Evolutionary conservation across 2,797 vertebrate genomes (phyloP), one percentile per base, ranked within the genome.

Genomic region (Manis pentadactyla): DNA sequence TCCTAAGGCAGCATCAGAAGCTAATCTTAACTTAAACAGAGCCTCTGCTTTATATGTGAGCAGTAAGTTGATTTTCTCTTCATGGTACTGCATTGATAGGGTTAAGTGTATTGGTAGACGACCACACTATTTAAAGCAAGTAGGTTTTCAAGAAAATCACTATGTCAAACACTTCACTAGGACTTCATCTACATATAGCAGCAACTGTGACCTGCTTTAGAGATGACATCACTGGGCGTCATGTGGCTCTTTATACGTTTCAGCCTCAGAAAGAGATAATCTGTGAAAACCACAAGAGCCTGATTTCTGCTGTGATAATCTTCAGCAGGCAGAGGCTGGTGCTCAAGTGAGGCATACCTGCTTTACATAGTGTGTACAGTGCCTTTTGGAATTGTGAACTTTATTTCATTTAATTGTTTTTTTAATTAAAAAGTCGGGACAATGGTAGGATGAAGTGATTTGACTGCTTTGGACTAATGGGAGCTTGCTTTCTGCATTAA

Each of bases 161-260:
- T 49, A 13, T 95, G 64, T 73, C 85, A 93, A 64, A 46, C 79
- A 87, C 82, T 89, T 96, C 75, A 73, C 75, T 90, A 74, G 93
- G 53, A 81, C 75, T 96, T 61, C 69, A 42, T 91, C 93, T 97
- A 34, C 68, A 74, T 73, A 90, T 23, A 69, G 87, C 74, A 96
- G 93, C 73, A n/a, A 83, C 95, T 95, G 93, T 97, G 95, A 97
- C 96, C 97, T 95, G 77, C 96, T 97, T 98, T 93, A 90, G 61
- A 66, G 75, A 95, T 97, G 96, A 97, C 96, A 94, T 98, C 93
- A 86, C 10, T 95, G 92, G 95, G 90, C 94, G 90, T 97, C 95
- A 79, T 96, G 89, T 95, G 83, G 89, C 83, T 97, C 82, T 97
- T 96, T 92, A 97, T 75, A 97, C 10, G 10, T 74, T 90, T 95